Percentiles rank a stretch among this genome's conserved stretches.
These are phyloP conservation scores for Drosophila rufa DNA, from an alignment of 1,140 invertebrate genomes.

Conservation along the genomic window DNA sequence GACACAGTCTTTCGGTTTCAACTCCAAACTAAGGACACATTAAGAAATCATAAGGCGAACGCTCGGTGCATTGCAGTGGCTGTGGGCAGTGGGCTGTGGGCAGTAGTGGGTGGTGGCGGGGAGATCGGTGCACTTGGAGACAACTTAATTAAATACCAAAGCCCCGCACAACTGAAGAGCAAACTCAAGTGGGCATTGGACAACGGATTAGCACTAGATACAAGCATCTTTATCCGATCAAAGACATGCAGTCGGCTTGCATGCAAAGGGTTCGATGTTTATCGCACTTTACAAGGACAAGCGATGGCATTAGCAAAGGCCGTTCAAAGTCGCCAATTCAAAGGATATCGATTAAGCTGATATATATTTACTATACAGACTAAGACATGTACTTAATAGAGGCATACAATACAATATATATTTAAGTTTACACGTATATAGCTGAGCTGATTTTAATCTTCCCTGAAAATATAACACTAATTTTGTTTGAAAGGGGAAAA, in stretches of 20 bases:
- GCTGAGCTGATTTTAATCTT: background rate
- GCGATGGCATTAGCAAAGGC: conserved; percentile 11
- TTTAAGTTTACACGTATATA: conserved; percentile 8
- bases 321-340: conserved; percentile 2
- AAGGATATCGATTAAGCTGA: conserved; percentile 38
- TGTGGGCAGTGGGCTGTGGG: conserved; percentile 13
- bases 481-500: background rate
- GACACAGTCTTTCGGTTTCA: conserved; percentile 53
- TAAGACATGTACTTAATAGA: conserved; percentile 17
- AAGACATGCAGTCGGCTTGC: conserved; percentile 37
- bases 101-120: conserved; percentile 31
- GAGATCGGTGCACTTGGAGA: conserved; percentile 20
- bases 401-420: conserved; percentile 26
- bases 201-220: conserved; percentile 38
- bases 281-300: conserved; percentile 24
- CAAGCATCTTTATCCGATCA: conserved; percentile 43
- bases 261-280: conserved; percentile 30
- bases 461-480: background rate
- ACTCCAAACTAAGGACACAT: conserved; percentile 67
- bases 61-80: conserved; percentile 63
- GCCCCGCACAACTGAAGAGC: conserved; percentile 56
- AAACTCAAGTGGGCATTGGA: conserved; percentile 54
- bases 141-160: conserved; percentile 55
- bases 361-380: conserved; percentile 16
- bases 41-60: conserved; percentile 77